Evolutionary conservation across 2,888 invertebrate species (phyloP), one percentile per base, ranked within the genome.

Genomic region (Apodemia zela): DNA sequence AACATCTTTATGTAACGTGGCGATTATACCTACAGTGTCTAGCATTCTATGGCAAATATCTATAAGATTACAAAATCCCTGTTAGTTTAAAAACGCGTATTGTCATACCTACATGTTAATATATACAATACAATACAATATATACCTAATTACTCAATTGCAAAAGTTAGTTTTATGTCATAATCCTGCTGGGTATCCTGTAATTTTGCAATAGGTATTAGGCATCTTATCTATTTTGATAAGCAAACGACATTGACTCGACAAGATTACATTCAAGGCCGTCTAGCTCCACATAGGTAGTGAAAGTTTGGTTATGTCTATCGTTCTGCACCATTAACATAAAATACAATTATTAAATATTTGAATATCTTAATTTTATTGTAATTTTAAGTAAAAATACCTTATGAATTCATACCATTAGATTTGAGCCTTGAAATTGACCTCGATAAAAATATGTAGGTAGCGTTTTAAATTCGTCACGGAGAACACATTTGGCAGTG

Each of bases 181-280:
- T 13, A 15, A 45, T 45, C 45, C 45, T 45, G 45, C n/a, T 6
- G n/a, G n/a, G 45, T n/a, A 45, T 29, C 59, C 38, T 35, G 3
- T n/a, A 59, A 59, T 59, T 38, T 38, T 59, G 38, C 33, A 45
- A 59, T 59, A 59, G 45, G 2, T 42, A 29, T 62, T 66, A 69
- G 35, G 66, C 66, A 68, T 66, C 60, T 54, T 54, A 54, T 54
- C 63, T 71, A 77, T 80, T 80, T 83, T 82, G 84, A 85, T 84
- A 85, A 82, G 81, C 79, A 81, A 80, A 81, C 76, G 87, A 86
- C 89, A 89, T 87, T 89, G 87, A 85, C 81, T 84, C 83, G 82
- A 86, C 87, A 84, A 88, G 87, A 90, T 89, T 90, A 89, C 87
- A 89, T 80, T 88, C 90, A 91, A 91, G 90, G 90, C 84, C 89